Percentiles rank a stretch among this genome's conserved stretches.
phyloP scores from a whole-genome alignment of 2,888 invertebrate species.

The Nemotelus nigrinus region DNA sequence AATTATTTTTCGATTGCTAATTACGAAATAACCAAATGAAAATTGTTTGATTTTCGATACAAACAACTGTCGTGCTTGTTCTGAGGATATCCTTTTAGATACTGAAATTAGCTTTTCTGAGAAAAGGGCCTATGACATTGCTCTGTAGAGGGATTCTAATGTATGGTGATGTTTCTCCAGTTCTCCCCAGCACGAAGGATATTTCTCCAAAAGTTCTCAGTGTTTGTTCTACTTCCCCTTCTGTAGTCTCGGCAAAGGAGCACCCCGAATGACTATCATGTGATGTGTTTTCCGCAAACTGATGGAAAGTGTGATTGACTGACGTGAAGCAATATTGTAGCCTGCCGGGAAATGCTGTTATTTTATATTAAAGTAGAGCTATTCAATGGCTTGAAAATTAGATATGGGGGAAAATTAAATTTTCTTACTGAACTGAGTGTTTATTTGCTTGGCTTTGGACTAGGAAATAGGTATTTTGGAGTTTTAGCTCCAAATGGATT shows the following conservation, averaged over 20 bases:
- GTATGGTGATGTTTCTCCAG: neutral
- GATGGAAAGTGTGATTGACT: slow-evolving; percentile 13
- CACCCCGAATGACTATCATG: neutral
- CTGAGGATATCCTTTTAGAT: slow-evolving; percentile 6
- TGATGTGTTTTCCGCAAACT: neutral
- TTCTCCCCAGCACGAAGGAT: neutral
- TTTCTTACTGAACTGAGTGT: slow-evolving; percentile 11
- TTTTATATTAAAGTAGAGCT: slow-evolving; percentile 25
- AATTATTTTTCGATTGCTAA: slow-evolving; percentile 16
- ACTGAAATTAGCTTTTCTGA: slow-evolving; percentile 17
- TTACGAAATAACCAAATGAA: neutral
- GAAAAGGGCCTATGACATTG: too few relatives aligned
- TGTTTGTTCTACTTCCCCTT: neutral
- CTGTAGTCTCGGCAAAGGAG: neutral
- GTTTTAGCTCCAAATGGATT: too few relatives aligned
- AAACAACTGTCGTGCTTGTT: neutral
- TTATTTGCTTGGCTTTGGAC: neutral
- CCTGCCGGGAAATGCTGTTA: slow-evolving; percentile 6
- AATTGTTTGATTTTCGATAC: too few relatives aligned
- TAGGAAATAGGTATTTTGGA: too few relatives aligned
- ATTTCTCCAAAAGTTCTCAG: neutral
- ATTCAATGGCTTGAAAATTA: slow-evolving; percentile 34
- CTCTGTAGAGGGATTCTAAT: slow-evolving; percentile 9
- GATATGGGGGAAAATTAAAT: slow-evolving; percentile 19
- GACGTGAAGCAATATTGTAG: slow-evolving; percentile 17